Percentiles rank a stretch among this genome's conserved stretches.
Conservation (phyloP, 2,113 vertebrate species). For the Tor tambroides region DNA sequence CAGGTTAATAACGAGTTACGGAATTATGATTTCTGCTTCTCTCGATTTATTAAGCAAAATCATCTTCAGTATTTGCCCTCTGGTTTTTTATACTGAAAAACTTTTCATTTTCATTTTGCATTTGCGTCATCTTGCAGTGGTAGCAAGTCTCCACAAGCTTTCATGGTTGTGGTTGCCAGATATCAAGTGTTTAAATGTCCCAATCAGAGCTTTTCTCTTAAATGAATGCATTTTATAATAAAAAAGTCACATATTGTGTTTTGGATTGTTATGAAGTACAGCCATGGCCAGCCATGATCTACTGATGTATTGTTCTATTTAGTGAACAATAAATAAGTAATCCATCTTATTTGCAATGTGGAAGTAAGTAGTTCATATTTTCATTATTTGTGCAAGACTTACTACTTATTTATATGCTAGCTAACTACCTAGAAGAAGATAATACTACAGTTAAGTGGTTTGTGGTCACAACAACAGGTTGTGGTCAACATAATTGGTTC, state of each 20-base stretch:
- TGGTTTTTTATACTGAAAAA: too few species aligned
- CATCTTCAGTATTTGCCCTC: too few species aligned
- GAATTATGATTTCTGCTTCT: background rate
- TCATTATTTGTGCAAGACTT: background rate
- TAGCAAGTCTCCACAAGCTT: too few species aligned
- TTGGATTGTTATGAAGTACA: background rate
- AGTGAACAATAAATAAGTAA: background rate
- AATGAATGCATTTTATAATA: too few species aligned
- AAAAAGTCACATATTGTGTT: background rate
- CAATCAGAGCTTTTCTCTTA: too few species aligned
- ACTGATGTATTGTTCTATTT: background rate
- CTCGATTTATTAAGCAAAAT: background rate
- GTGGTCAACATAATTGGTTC: background rate
- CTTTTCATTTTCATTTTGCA: too few species aligned
- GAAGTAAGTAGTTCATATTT: background rate
- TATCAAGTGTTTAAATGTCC: too few species aligned
- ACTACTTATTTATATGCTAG: background rate
- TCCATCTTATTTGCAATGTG: background rate
- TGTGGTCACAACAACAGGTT: background rate
- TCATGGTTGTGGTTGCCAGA: too few species aligned
- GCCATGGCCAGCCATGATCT: too few species aligned
- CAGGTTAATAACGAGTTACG: background rate
- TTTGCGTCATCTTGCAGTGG: too few species aligned
- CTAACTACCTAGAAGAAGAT: background rate
- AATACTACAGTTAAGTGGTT: background rate